Evolutionary conservation across 2,888 invertebrate species (phyloP).

Genomic region (Phaedon cochleariae): DNA sequence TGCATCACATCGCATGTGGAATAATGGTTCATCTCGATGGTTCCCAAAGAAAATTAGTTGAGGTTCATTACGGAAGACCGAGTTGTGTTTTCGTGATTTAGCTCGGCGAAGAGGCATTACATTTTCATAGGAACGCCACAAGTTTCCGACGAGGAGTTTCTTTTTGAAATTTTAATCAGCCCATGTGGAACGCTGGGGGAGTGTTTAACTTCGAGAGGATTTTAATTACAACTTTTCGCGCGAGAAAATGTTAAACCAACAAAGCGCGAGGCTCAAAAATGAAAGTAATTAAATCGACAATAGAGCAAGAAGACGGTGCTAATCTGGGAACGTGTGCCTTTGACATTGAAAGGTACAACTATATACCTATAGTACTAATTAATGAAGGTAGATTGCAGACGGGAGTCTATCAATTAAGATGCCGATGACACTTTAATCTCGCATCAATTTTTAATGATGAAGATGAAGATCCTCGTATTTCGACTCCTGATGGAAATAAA

Average conservation of each 20-base stretch:
- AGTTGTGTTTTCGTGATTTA: too few species aligned
- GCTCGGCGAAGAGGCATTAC: constrained; percentile 9
- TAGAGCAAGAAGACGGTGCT: not conserved
- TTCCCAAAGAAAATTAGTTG: not conserved
- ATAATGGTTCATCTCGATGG: not conserved
- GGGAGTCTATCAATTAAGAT: not conserved
- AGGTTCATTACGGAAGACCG: not conserved
- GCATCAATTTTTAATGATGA: not conserved
- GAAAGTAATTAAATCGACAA: constrained; percentile 19
- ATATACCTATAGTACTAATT: not conserved
- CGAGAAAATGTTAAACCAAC: constrained; percentile 17
- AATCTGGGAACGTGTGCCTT: constrained; percentile 6
- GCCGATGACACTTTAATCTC: too few species aligned
- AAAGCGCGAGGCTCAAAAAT: constrained; percentile 16
- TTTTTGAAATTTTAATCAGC: constrained; percentile 24
- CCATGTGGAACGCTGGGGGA: constrained; percentile 18
- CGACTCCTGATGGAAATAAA: not conserved
- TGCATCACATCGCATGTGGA: too few species aligned
- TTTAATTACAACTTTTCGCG: constrained; percentile 22
- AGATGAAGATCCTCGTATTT: not conserved
- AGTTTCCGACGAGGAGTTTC: not conserved
- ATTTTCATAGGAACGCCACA: constrained; percentile 1
- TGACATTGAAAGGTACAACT: not conserved
- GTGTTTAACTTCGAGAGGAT: constrained; percentile 20
- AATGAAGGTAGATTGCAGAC: not conserved